These are phyloP conservation scores for Phaetusa simplex DNA, from an alignment of 2,113 vertebrate species.

Conservation along the genomic window DNA sequence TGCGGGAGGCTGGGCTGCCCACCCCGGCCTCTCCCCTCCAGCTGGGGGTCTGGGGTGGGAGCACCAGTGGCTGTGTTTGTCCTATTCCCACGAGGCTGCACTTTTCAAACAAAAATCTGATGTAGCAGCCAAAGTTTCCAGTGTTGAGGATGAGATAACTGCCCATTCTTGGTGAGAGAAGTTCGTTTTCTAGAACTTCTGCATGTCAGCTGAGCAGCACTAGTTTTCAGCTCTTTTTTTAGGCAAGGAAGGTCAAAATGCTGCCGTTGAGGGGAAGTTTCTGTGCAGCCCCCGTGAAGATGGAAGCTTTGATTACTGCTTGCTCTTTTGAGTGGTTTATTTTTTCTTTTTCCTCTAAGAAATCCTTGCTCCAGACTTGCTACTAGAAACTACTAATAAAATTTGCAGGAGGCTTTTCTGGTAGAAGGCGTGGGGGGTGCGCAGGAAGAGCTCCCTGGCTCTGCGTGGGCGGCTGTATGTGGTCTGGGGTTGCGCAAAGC, in stretches of 20 bases:
- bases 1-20: neutral
- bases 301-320: neutral
- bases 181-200: neutral
- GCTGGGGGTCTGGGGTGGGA: neutral
- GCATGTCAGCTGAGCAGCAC: neutral
- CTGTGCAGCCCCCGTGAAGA: neutral
- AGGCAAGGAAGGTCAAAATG: neutral
- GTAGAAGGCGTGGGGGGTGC: neutral
- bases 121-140: fast-evolving
- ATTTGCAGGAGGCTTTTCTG: neutral
- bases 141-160: neutral
- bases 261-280: neutral
- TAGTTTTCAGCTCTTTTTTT: neutral
- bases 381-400: neutral
- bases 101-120: too few relatives aligned
- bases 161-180: fast-evolving
- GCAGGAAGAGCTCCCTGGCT: neutral
- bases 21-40: too few relatives aligned
- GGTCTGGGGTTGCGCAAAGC: neutral
- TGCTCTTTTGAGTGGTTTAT: neutral
- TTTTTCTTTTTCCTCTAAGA: neutral
- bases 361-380: neutral
- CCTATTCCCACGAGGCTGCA: neutral
- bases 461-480: neutral
- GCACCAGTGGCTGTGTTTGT: neutral